Evolutionary conservation across 1,140 invertebrate genomes (phyloP).

Genomic region (Procambarus clarkii): DNA sequence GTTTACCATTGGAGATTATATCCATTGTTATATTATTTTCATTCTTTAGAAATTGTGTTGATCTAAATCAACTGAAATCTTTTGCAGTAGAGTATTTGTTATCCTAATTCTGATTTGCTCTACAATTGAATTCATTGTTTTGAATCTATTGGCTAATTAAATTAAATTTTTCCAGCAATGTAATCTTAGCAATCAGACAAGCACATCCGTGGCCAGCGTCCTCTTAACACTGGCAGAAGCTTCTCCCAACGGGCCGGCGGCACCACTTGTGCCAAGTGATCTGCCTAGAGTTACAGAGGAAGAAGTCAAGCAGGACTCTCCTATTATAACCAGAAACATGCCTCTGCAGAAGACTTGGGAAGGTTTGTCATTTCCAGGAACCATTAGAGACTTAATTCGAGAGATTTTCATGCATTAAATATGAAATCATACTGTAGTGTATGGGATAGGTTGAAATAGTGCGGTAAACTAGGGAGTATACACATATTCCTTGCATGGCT

Average conservation of each 20-base stretch:
- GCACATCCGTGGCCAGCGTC: slow-evolving; percentile 54
- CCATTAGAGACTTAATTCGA: too few relatives aligned
- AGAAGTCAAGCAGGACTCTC: neutral
- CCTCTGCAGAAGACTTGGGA: neutral
- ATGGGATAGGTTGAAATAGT: too few relatives aligned
- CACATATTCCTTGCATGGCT: too few relatives aligned
- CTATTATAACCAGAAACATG: neutral
- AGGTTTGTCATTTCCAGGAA: neutral
- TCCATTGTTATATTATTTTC: too few relatives aligned
- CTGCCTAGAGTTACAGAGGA: neutral
- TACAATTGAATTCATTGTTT: neutral
- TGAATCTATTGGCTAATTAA: neutral
- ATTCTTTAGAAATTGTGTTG: too few relatives aligned
- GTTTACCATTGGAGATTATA: too few relatives aligned
- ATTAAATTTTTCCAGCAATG: neutral
- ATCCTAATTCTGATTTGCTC: neutral
- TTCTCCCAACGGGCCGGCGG: neutral
- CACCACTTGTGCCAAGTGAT: neutral
- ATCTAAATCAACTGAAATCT: too few relatives aligned
- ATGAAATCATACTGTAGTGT: too few relatives aligned
- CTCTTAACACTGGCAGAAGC: slow-evolving; percentile 42
- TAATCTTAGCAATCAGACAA: slow-evolving; percentile 7
- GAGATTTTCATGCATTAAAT: too few relatives aligned
- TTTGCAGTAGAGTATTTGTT: neutral
- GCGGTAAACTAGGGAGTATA: too few relatives aligned